Evolutionary conservation across 2,888 invertebrate genomes (phyloP), one percentile per base, ranked within the genome.

Genomic region (Stictocephala bisonia): DNA sequence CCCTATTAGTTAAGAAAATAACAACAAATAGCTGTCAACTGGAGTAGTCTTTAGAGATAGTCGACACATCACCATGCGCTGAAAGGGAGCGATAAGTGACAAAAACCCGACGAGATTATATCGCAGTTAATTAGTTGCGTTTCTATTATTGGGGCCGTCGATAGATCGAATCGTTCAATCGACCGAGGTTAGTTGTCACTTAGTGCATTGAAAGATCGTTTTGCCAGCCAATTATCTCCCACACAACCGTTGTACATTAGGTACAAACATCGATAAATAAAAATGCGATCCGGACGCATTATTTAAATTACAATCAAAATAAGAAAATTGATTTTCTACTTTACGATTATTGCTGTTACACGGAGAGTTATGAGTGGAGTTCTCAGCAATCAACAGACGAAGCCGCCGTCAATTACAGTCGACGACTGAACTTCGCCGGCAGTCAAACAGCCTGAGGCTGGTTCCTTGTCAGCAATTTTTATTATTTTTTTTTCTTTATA

Each of bases 271-370:
- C 31, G 60, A 60, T 60, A 35, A 60, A 60, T 60, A 60, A 35
- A 40, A 29, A 60, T 60, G 20, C 24, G 27, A 60, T 60, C 60
- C 40, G 60, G 60, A 60, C 60, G 40, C 35, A 20, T 60, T 60
- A 60, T 60, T 60, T 60, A 60, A 60, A 60, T 60, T 60, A 60
- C 60, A 60, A 60, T 60, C 60, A 40, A 60, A 60, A 60, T 60
- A 60, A 60, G 60, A 60, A 60, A 60, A 60, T 60, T 60, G 60
- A 60, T 60, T 60, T 60, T 60, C 40, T 60, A 35, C 35, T 60
- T 60, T 60, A 60, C 40, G 60, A 60, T 60, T 60, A 60, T 60
- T 60, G 60, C 35, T 29, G 60, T 22, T 22, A 58, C 29, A 31
- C 22, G 13, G 18, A 29, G 58, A 40, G 40, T 31, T 35, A 40